A percentile compares a stretch with the other conserved stretches of the same genome.
Evolutionary conservation across 2,888 invertebrate genomes (phyloP).

Genomic region (Lamproptera curius): DNA sequence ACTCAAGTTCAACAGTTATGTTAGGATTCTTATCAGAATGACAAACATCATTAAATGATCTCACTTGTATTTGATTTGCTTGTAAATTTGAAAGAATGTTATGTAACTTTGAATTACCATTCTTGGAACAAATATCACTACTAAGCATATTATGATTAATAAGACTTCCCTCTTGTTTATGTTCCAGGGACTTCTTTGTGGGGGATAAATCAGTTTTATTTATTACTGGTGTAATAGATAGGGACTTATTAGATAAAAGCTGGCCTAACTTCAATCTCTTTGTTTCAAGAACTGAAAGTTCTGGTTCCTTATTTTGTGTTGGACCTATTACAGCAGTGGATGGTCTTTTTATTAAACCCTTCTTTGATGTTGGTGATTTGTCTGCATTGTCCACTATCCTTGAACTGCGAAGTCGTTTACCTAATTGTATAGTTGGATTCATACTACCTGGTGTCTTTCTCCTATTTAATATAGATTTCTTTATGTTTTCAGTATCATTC

Average conservation of each 20-base stretch:
- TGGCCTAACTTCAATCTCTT: slow-evolving; percentile 68
- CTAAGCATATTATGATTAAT: slow-evolving; percentile 58
- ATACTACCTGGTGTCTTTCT: slow-evolving; percentile 46
- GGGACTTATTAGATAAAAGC: slow-evolving; percentile 58
- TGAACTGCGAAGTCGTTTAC: slow-evolving; percentile 66
- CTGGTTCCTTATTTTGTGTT: slow-evolving; percentile 49
- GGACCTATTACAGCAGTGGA: slow-evolving; percentile 45
- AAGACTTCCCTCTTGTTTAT: slow-evolving; percentile 44
- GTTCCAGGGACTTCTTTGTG: slow-evolving; percentile 43
- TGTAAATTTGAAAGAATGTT: slow-evolving; percentile 69
- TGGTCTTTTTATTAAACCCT: slow-evolving; percentile 51
- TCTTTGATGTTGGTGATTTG: slow-evolving; percentile 42
- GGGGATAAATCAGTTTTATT: slow-evolving; percentile 43
- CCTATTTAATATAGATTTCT: slow-evolving; percentile 49
- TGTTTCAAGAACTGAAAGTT: slow-evolving; percentile 53
- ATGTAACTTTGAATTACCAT: slow-evolving; percentile 73
- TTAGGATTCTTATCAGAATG: slow-evolving; percentile 46
- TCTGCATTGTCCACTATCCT: slow-evolving; percentile 59
- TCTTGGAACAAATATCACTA: slow-evolving; percentile 70
- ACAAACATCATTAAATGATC: slow-evolving; percentile 51
- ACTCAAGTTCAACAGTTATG: slow-evolving; percentile 49
- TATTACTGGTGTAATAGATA: slow-evolving; percentile 55
- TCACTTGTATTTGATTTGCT: slow-evolving; percentile 58
- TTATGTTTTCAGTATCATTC: slow-evolving; percentile 49
- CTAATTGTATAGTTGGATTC: slow-evolving; percentile 45